Percentiles rank a stretch among this genome's conserved stretches.
Conservation (phyloP, 2,113 vertebrate genomes). For the Capreolus pygargus region DNA sequence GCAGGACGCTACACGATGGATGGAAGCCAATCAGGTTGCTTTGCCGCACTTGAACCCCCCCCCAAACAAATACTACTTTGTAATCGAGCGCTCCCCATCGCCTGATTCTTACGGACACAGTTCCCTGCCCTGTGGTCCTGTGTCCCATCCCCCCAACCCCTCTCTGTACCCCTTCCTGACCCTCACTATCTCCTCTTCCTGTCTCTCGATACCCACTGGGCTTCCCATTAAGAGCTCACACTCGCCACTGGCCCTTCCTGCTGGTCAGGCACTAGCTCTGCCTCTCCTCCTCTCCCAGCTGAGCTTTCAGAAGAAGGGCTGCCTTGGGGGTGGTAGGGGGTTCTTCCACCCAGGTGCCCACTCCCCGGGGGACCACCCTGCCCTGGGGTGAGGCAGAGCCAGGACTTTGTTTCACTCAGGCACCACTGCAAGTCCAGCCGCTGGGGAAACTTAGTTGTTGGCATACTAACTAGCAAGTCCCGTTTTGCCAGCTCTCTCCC, state of each 20-base stretch:
- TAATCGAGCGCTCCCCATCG: conserved; percentile 77
- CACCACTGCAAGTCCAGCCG: neutral
- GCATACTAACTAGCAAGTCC: conserved; percentile 48
- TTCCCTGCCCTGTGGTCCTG: conserved; percentile 69
- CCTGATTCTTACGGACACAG: conserved; percentile 77
- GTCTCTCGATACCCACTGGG: conserved; percentile 67
- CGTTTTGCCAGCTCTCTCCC: conserved; percentile 39
- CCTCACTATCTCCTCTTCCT: conserved; percentile 68
- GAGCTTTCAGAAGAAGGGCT: conserved; percentile 48
- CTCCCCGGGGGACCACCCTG: neutral
- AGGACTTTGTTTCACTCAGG: neutral
- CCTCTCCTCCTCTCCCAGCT: conserved; percentile 27
- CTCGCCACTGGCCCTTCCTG: conserved; percentile 18
- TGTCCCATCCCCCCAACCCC: conserved; percentile 52
- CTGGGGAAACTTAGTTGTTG: neutral
- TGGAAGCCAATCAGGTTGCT: conserved; percentile 98
- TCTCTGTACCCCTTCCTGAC: conserved; percentile 61
- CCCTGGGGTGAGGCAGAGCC: conserved; percentile 30
- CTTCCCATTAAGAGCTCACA: conserved; percentile 50
- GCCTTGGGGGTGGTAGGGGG: neutral
- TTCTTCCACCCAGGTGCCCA: conserved; percentile 18
- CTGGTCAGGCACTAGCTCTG: conserved; percentile 11
- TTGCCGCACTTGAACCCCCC: conserved; percentile 87
- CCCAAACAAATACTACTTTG: conserved; percentile 79
- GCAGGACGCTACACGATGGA: conserved; percentile 96